Evolutionary conservation across 2,888 invertebrate species (phyloP).

Genomic region (Muscina levida): DNA sequence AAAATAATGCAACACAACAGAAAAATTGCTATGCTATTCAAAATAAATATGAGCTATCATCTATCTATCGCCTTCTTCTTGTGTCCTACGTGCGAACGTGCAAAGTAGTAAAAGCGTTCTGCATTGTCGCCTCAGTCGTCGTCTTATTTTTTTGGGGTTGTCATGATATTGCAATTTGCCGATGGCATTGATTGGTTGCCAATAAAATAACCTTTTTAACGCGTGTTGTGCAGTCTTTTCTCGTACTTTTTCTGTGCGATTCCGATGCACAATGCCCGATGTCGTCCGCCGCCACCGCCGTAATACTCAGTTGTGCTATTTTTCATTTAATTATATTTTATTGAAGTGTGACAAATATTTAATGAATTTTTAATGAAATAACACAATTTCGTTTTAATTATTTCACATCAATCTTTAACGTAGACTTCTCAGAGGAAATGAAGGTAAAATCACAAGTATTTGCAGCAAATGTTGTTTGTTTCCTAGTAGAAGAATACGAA

Average conservation of each 20-base stretch:
- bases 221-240: constrained; percentile 54
- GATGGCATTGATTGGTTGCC: constrained; percentile 68
- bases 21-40: no score
- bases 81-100: no score
- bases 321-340: constrained; percentile 64
- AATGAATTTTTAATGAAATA: constrained; percentile 48
- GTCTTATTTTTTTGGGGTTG: not conserved
- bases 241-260: not conserved
- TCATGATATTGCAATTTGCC: constrained; percentile 43
- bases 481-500: no score
- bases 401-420: constrained; percentile 42
- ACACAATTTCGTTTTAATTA: constrained; percentile 37
- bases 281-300: not conserved
- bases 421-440: constrained; percentile 22
- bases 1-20: no score
- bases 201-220: constrained; percentile 69
- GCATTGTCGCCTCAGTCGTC: not conserved
- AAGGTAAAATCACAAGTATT: constrained; percentile 18
- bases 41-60: no score
- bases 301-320: constrained; percentile 51
- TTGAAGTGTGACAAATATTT: constrained; percentile 66
- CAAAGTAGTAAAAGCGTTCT: no score
- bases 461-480: no score
- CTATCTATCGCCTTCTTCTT: no score
- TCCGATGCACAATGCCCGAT: no score